Evolutionary conservation across 2,797 vertebrate species (phyloP).

Genomic region (Thunnus albacares): DNA sequence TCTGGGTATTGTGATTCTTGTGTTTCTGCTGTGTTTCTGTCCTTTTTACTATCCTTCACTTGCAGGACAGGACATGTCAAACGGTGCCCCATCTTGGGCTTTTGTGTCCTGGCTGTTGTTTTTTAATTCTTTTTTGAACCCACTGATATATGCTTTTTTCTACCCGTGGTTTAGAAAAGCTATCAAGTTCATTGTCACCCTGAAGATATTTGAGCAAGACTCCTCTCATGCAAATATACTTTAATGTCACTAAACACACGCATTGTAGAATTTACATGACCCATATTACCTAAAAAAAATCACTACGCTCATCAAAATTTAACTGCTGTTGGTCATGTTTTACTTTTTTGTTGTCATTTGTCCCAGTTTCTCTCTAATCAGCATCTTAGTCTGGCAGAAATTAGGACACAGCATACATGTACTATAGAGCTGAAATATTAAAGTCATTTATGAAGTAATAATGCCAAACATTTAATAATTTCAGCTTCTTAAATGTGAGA

Average conservation of each 20-base stretch:
- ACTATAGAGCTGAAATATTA: neutral
- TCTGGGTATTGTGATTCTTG: constrained; percentile 70
- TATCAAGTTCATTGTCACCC: constrained; percentile 64
- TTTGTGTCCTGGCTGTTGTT: constrained; percentile 69
- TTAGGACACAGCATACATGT: neutral
- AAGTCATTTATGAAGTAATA: neutral
- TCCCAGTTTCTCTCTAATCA: neutral
- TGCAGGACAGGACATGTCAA: constrained; percentile 50
- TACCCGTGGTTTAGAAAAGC: constrained; percentile 79
- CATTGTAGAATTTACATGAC: neutral
- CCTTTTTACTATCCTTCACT: constrained; percentile 73
- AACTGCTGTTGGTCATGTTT: neutral
- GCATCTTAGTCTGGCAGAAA: neutral
- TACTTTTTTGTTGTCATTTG: neutral
- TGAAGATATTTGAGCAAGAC: constrained; percentile 64
- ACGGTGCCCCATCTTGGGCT: constrained; percentile 33
- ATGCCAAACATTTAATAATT: neutral
- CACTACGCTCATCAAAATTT: neutral
- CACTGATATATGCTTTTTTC: constrained; percentile 77
- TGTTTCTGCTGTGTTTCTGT: constrained; percentile 74
- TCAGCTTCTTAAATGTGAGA: neutral
- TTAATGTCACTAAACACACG: constrained; percentile 6
- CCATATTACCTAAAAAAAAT: neutral
- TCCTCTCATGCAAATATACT: constrained; percentile 51
- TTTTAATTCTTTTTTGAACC: constrained; percentile 78